phyloP scores from a whole-genome alignment of 2,888 invertebrate species.

The Scrobipalpa atriplicella region DNA sequence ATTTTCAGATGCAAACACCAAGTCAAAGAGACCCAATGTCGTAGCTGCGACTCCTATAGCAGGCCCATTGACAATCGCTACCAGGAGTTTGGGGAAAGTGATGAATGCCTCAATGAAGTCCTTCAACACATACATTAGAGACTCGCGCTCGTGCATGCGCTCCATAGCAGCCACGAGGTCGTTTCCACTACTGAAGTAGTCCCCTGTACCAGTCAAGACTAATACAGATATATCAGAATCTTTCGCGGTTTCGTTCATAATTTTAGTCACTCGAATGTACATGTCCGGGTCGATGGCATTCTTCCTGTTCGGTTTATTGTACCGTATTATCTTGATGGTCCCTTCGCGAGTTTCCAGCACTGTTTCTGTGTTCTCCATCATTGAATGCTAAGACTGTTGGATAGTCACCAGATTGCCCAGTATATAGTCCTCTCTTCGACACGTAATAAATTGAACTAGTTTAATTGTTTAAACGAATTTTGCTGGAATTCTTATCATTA shows the following conservation, averaged over 20 bases:
- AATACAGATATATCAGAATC: slow-evolving; percentile 86
- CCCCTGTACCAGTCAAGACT: slow-evolving; percentile 91
- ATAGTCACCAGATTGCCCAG: no score
- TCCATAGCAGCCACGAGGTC: slow-evolving; percentile 76
- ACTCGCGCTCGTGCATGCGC: slow-evolving; percentile 38
- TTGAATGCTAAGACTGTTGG: no score
- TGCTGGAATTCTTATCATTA: not conserved
- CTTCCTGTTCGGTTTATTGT: slow-evolving; percentile 90
- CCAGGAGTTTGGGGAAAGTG: slow-evolving; percentile 93
- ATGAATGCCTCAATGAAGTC: slow-evolving; percentile 90
- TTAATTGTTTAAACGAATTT: not conserved
- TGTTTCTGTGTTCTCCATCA: slow-evolving; percentile 41
- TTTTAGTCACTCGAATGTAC: slow-evolving; percentile 85
- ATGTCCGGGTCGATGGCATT: slow-evolving; percentile 89
- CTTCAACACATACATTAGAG: slow-evolving; percentile 60
- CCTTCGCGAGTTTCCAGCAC: slow-evolving; percentile 56
- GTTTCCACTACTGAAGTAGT: slow-evolving; percentile 94
- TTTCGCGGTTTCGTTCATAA: slow-evolving; percentile 86
- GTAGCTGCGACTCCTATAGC: slow-evolving; percentile 96
- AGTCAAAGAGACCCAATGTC: slow-evolving; percentile 92
- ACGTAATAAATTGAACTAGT: not conserved
- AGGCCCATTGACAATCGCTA: slow-evolving; percentile 96
- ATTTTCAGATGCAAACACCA: slow-evolving; percentile 93
- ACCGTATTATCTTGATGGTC: slow-evolving; percentile 78
- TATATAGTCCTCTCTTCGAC: not conserved